These are phyloP conservation scores for Imbricaverruca yamaguchii DNA, from an alignment of 2,888 invertebrate species.

Conservation along the genomic window DNA sequence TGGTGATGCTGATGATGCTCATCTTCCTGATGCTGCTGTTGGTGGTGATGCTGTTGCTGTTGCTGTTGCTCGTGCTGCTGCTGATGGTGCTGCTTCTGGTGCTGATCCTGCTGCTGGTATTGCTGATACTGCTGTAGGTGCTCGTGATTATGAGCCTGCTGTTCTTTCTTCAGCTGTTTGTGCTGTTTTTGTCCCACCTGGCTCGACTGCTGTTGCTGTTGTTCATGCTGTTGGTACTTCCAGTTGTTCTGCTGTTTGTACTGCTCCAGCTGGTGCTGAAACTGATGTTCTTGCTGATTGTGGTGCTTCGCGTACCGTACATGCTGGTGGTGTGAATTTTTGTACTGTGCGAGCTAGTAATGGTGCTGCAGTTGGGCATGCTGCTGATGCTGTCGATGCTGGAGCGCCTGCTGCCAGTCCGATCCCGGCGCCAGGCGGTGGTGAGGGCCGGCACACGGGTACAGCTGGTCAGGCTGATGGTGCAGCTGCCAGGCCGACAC, in stretches of 20 bases:
- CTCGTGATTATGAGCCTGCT: neutral
- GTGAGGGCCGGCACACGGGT: neutral
- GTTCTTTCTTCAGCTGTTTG: neutral
- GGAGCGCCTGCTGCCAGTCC: neutral
- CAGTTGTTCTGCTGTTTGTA: neutral
- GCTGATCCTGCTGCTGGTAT: neutral
- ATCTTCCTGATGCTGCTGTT: neutral
- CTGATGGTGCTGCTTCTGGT: neutral
- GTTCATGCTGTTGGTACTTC: neutral
- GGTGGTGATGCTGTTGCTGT: neutral
- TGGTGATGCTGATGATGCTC: neutral
- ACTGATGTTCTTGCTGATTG: neutral
- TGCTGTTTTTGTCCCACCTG: neutral
- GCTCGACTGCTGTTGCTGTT: neutral
- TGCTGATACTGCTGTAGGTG: no score
- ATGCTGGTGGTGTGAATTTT: neutral
- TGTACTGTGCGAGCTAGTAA: neutral
- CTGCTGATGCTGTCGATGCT: neutral
- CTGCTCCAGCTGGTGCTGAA: neutral
- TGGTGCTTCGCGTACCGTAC: neutral
- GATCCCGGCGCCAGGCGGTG: neutral
- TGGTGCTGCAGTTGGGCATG: neutral
- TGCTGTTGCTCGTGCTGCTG: neutral
- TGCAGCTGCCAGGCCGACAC: neutral
- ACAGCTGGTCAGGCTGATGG: no score